Evolutionary conservation across 92 coral and sea anemone genomes (phyloP).

Genomic region (Actinernus sp.): DNA sequence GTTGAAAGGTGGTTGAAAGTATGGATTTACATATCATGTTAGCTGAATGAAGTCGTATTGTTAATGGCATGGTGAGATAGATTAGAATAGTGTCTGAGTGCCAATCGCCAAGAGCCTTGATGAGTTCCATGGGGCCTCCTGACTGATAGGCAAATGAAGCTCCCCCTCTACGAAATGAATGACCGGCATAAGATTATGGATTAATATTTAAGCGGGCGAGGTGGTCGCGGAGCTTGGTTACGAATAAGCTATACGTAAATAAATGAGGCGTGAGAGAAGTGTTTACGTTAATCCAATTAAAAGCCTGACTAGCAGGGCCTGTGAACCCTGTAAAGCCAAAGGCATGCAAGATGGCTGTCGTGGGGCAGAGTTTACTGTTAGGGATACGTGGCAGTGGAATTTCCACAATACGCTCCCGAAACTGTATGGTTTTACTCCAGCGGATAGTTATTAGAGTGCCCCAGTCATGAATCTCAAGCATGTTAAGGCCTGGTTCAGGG

Average conservation of each 20-base stretch:
- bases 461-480: constrained; percentile 13
- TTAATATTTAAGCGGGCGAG: constrained; percentile 1
- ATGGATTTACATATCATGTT: constrained; percentile 9
- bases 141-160: constrained; percentile 46
- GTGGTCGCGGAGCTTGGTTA: constrained; percentile 9
- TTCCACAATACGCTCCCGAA: constrained; percentile 8
- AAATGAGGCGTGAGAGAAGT: neutral
- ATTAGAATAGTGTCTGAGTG: constrained; percentile 13
- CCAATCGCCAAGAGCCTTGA: constrained; percentile 45
- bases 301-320: constrained; percentile 17
- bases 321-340: constrained; percentile 2
- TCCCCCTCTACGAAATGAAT: constrained; percentile 37
- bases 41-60: constrained; percentile 16
- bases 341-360: constrained; percentile 15
- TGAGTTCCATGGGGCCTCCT: constrained; percentile 22
- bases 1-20: neutral
- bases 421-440: constrained; percentile 53
- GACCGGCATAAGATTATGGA: constrained; percentile 17
- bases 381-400: constrained; percentile 30
- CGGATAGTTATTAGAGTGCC: constrained; percentile 25
- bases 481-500: too few species aligned
- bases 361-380: constrained; percentile 15
- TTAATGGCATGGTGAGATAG: constrained; percentile 27
- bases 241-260: constrained; percentile 29
- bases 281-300: constrained; percentile 17